These are phyloP conservation scores for Menidia beryllina DNA, from an alignment of 2,113 vertebrate species.

Conservation along the genomic window DNA sequence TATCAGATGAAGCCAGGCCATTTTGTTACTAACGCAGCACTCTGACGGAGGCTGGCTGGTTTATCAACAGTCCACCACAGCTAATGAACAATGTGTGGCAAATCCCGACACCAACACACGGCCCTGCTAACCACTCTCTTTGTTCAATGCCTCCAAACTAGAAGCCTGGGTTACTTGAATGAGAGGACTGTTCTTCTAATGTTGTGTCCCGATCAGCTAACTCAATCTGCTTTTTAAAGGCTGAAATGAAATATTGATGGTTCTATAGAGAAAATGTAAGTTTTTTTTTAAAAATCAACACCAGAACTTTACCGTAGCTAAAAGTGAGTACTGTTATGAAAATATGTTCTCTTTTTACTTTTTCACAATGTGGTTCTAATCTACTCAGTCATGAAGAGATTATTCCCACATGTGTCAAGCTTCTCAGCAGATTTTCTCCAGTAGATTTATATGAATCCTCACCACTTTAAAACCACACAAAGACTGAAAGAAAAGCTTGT, in stretches of 20 bases:
- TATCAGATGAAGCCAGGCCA: slow-evolving; percentile 9
- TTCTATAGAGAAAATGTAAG: background rate
- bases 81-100: too few relatives aligned
- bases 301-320: slow-evolving; percentile 32
- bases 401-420: slow-evolving; percentile 22
- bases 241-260: background rate
- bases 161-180: slow-evolving; percentile 22
- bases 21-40: background rate
- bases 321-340: slow-evolving; percentile 9
- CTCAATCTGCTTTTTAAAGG: slow-evolving; percentile 18
- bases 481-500: slow-evolving; percentile 37
- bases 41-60: too few relatives aligned
- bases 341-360: slow-evolving; percentile 13
- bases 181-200: background rate
- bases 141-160: slow-evolving; percentile 31
- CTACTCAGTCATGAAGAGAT: slow-evolving; percentile 32
- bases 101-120: background rate
- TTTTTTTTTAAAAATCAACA: background rate
- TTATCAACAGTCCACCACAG: slow-evolving; percentile 7
- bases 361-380: slow-evolving; percentile 17
- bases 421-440: slow-evolving; percentile 14
- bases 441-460: slow-evolving; percentile 20
- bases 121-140: background rate
- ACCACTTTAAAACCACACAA: slow-evolving; percentile 36
- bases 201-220: background rate